Percentiles rank a stretch among this genome's conserved stretches.
phyloP scores from a whole-genome alignment of 2,888 invertebrate genomes.

The Nezara viridula region DNA sequence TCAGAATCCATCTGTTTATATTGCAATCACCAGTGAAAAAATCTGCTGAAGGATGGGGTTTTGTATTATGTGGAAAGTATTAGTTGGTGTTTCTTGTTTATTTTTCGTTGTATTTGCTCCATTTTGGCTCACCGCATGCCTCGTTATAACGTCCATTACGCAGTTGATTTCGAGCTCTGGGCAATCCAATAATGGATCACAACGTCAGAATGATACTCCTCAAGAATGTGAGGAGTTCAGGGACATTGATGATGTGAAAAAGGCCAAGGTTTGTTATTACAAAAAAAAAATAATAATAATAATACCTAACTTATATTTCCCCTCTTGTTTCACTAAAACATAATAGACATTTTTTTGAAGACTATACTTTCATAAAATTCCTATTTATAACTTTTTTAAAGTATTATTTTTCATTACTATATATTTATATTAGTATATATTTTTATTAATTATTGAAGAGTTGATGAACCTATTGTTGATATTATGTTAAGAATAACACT shows the following conservation, averaged over 20 bases:
- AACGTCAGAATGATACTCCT: background rate
- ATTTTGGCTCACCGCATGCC: conserved; percentile 57
- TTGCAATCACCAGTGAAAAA: background rate
- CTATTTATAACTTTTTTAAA: background rate
- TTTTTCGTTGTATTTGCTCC: conserved; percentile 52
- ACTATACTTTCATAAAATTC: background rate
- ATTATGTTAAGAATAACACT: too few relatives aligned
- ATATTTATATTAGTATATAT: too few relatives aligned
- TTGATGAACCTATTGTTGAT: background rate
- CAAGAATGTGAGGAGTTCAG: background rate
- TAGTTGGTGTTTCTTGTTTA: conserved; percentile 47
- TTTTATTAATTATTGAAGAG: too few relatives aligned
- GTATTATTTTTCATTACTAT: background rate
- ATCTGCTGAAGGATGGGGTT: conserved; percentile 33
- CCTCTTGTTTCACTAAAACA: background rate
- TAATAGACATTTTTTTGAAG: background rate
- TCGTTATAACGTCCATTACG: conserved; percentile 17
- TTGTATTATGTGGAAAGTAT: conserved; percentile 55
- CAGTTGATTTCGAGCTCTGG: conserved; percentile 43
- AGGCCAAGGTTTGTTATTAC: background rate
- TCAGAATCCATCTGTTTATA: conserved; percentile 15
- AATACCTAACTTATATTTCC: background rate
- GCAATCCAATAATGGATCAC: background rate
- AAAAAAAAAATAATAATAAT: background rate
- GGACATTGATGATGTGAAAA: background rate